These are phyloP conservation scores for Drosophila testacea DNA, from an alignment of 2,888 invertebrate species.

Conservation along the genomic window DNA sequence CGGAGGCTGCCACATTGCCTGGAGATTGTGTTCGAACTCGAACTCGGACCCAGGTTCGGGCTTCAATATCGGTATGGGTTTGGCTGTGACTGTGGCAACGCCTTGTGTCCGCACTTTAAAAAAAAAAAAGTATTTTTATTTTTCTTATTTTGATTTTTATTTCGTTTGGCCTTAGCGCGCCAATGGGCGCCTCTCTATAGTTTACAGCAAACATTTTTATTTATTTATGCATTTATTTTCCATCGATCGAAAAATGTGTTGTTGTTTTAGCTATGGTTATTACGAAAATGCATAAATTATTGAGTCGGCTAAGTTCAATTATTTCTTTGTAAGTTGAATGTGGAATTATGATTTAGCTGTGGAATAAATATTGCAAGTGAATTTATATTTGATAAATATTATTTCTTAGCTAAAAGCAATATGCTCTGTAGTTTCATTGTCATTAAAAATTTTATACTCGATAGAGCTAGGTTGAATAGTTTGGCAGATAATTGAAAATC, in stretches of 20 bases:
- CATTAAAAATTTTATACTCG: no score
- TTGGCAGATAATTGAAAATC: no score
- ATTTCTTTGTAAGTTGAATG: conserved; percentile 1
- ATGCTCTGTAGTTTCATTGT: no score
- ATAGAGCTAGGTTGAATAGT: no score
- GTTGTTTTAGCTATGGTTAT: conserved; percentile 2
- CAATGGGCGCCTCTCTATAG: conserved; percentile 36
- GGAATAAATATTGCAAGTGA: background rate
- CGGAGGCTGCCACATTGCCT: conserved; percentile 37
- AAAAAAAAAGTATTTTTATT: conserved; percentile 45
- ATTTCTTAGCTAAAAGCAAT: background rate
- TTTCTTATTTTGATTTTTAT: conserved; percentile 40
- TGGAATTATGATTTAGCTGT: background rate
- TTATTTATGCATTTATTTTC: conserved; percentile 30
- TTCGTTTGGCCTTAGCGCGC: conserved; percentile 20
- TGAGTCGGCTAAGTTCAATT: conserved; percentile 5
- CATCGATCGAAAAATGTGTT: conserved; percentile 1
- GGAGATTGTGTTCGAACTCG: conserved; percentile 18
- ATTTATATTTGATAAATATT: background rate
- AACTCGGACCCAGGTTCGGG: conserved; percentile 5
- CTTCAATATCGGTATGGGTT: conserved; percentile 8
- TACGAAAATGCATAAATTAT: conserved; percentile 15
- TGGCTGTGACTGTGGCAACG: conserved; percentile 54
- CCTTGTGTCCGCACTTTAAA: conserved; percentile 61
- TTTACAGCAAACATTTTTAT: conserved; percentile 35